Evolutionary conservation across 1,140 invertebrate species (phyloP).

Genomic region (Dermatophagoides farinae): DNA sequence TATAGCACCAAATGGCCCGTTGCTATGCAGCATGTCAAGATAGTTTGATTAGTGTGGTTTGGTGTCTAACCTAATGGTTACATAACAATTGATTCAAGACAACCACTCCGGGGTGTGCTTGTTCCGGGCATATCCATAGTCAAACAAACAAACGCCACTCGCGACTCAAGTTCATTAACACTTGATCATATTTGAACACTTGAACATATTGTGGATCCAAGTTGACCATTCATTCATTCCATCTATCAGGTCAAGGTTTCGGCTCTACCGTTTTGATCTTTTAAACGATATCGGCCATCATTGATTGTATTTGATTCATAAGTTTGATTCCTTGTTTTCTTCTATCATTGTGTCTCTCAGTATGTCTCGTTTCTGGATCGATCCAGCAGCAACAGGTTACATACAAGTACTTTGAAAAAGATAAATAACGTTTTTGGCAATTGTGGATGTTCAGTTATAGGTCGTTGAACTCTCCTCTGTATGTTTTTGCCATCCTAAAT

Average conservation of each 20-base stretch:
- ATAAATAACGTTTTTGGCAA: not conserved
- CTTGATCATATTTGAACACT: not conserved
- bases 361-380: too few species aligned
- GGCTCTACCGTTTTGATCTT: not conserved
- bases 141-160: not conserved
- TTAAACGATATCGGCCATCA: not conserved
- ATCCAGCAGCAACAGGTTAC: too few species aligned
- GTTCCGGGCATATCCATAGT: too few species aligned
- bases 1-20: too few species aligned
- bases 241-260: not conserved
- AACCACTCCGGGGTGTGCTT: too few species aligned
- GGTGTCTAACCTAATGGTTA: too few species aligned
- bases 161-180: constrained; percentile 1
- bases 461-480: not conserved
- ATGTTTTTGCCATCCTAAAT: too few species aligned
- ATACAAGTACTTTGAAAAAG: too few species aligned
- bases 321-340: not conserved
- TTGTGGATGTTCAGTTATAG: not conserved
- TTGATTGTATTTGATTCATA: not conserved
- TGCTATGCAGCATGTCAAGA: too few species aligned
- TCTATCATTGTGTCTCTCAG: not conserved
- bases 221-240: not conserved
- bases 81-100: too few species aligned
- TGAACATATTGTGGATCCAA: not conserved
- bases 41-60: too few species aligned